phyloP scores from a whole-genome alignment of 2,888 invertebrate genomes.

The Eucera pruinosa region DNA sequence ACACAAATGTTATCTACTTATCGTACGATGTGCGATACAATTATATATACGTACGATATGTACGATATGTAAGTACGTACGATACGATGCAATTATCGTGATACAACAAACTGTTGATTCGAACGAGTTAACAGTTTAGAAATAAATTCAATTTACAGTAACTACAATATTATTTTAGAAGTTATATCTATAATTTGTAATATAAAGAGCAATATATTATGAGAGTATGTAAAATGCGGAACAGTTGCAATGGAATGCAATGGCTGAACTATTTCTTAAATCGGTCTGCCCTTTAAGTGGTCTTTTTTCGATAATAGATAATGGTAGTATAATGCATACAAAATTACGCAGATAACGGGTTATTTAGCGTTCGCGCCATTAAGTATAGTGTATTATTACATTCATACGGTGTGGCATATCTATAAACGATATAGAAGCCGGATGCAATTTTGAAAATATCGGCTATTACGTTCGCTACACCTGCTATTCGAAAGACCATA shows the following conservation, averaged over 20 bases:
- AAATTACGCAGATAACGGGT: constrained; percentile 49
- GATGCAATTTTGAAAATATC: constrained; percentile 51
- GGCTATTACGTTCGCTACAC: constrained; percentile 34
- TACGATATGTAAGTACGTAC: too few species aligned
- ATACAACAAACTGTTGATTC: too few species aligned
- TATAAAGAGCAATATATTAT: too few species aligned
- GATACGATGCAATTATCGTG: constrained; percentile 1
- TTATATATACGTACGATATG: too few species aligned
- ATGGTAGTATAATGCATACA: constrained; percentile 45
- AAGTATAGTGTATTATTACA: constrained; percentile 39
- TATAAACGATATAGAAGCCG: constrained; percentile 47
- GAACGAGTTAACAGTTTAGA: too few species aligned
- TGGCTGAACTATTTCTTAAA: too few species aligned
- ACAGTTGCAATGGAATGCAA: too few species aligned
- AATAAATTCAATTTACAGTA: too few species aligned
- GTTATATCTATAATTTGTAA: too few species aligned
- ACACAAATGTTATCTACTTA: constrained; percentile 21
- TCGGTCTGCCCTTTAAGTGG: not conserved
- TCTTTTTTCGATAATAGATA: constrained; percentile 31
- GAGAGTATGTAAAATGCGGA: too few species aligned
- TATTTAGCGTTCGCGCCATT: constrained; percentile 52
- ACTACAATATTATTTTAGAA: too few species aligned
- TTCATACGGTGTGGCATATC: constrained; percentile 37
- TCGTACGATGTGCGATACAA: too few species aligned
- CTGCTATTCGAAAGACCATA: constrained; percentile 37